Base-by-base conservation (phyloP, 1,140 invertebrate genomes). In the Mylabris phalerata region DNA sequence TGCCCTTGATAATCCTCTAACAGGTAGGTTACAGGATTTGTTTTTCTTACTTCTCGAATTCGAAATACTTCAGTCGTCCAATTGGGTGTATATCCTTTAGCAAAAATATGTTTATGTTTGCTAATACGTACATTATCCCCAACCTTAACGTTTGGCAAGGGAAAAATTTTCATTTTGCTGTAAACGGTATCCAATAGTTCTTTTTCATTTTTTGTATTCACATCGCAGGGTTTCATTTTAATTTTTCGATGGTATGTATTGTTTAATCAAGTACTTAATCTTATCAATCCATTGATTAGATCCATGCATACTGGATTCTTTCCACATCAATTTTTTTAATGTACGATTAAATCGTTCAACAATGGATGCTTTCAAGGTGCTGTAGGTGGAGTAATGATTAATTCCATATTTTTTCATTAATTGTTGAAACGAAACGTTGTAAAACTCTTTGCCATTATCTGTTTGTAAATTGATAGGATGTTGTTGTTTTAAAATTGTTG, bases 341-440 rank as follows among this genome's bases (percentile, higher is more conserved):
- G 71, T 76, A 43, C 71, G 48, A 66, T 72, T 74, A 39, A 74
- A 73, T 42, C 76, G 46, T 70, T 78, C 75, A 46, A 72, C 66
- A 47, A 78, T 64, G 0, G 65, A 45, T 10, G 69, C 73, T 71
- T 78, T 78, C 11, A 67, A 61, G 4, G 63, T 56, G 50, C 56
- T 67, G 55, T 68, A 67, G 11, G 68, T 73, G 2, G 63, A 62
- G 57, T 72, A 74, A 60, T 72, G 68, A 55, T 69, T 66, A 24
- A 76, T 68, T 3, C 64, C 52, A 47, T 65, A 58, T 49, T 67
- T 61, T 27, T 61, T 57, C 55, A 67, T 67, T 6, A 68, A 59
- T 11, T 55, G 62, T 57, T 54, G 42, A 57, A 72, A 70, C 4
- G 64, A 11, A 25, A 25, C 56, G 54, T 67, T 64, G 25, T 61